Evolutionary conservation across 2,797 vertebrate genomes (phyloP).

Genomic region (Anguilla megastoma): DNA sequence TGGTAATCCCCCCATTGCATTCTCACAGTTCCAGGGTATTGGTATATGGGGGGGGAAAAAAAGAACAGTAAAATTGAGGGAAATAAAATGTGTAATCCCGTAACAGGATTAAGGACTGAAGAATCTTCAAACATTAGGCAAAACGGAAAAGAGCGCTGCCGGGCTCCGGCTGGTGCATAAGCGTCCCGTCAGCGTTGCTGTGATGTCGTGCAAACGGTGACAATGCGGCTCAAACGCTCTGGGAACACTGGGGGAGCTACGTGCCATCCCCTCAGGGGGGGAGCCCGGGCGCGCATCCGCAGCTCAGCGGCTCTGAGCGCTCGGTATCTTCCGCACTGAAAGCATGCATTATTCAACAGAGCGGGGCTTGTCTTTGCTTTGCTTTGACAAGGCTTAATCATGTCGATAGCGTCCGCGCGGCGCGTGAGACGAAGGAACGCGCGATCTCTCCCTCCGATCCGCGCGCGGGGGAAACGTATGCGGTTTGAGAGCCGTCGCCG

Average conservation of each 20-base stretch:
- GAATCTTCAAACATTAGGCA: conserved; percentile 46
- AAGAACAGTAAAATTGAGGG: conserved; percentile 63
- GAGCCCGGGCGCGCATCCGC: neutral
- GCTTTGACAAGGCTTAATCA: neutral
- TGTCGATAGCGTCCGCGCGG: neutral
- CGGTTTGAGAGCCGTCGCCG: neutral
- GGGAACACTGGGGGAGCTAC: neutral
- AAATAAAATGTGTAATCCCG: conserved; percentile 67
- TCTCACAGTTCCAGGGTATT: conserved; percentile 54
- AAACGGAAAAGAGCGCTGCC: conserved; percentile 24
- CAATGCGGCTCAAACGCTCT: neutral
- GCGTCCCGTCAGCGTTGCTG: neutral
- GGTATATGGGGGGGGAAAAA: conserved; percentile 43
- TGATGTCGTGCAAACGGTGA: neutral
- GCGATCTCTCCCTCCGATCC: neutral
- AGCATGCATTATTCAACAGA: conserved; percentile 7
- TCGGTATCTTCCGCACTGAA: neutral
- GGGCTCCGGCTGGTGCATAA: neutral
- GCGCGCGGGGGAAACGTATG: neutral
- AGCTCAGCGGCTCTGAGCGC: neutral
- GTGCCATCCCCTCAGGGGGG: neutral
- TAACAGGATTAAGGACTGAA: conserved; percentile 68
- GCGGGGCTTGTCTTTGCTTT: neutral
- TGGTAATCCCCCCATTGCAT: conserved; percentile 56
- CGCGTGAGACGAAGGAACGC: neutral